These are phyloP conservation scores for Meteorus sp. DNA, from an alignment of 1,140 invertebrate genomes.

Conservation along the genomic window DNA sequence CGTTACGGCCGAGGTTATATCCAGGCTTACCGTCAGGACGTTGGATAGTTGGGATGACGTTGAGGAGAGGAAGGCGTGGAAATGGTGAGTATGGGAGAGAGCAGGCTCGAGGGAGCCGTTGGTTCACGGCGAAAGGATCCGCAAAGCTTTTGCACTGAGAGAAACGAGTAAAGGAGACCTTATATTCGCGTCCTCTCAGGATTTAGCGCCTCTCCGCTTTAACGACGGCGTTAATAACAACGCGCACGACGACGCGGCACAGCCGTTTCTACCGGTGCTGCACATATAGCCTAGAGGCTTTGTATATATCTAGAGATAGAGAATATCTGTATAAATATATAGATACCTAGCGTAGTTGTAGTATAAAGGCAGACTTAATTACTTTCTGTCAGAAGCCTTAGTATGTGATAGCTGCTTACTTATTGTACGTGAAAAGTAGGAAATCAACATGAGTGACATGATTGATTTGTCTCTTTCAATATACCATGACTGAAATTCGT, in stretches of 20 bases:
- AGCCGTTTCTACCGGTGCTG: conserved; percentile 3
- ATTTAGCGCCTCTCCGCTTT: conserved; percentile 34
- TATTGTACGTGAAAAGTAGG: conserved; percentile 41
- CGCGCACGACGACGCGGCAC: conserved; percentile 11
- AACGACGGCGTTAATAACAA: conserved; percentile 41
- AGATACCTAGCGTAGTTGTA: too few species aligned
- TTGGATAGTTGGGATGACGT: too few species aligned
- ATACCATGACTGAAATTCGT: too few species aligned
- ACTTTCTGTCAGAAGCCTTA: conserved; percentile 35
- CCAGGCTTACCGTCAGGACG: background rate
- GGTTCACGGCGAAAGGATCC: conserved; percentile 1
- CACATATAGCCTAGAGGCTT: conserved; percentile 6
- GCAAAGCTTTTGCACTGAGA: conserved; percentile 20
- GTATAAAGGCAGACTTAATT: conserved; percentile 35
- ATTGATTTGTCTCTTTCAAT: conserved; percentile 33
- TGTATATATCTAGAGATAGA: too few species aligned
- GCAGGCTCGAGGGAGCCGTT: conserved; percentile 16
- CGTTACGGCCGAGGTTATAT: background rate
- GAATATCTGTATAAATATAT: too few species aligned
- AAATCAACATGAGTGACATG: conserved; percentile 28
- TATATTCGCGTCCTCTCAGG: conserved; percentile 21
- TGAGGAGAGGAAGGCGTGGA: too few species aligned
- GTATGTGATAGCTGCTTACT: conserved; percentile 33
- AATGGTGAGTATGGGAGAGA: background rate
- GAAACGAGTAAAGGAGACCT: conserved; percentile 15